Evolutionary conservation across 2,797 vertebrate species (phyloP).

Genomic region (Micrastur ruficollis): DNA sequence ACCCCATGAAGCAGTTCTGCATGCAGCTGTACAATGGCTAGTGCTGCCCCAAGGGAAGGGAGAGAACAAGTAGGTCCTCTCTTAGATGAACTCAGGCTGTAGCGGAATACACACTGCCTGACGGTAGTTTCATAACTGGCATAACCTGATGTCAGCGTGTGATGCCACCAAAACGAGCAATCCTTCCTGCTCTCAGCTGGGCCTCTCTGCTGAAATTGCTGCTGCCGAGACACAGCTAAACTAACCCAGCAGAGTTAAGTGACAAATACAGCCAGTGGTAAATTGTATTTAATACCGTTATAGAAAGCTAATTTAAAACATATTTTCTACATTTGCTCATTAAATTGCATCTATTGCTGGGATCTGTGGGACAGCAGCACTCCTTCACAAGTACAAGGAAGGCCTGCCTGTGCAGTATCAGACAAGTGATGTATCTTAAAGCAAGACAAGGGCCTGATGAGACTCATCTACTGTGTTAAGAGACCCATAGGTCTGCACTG

Average conservation of each 20-base stretch:
- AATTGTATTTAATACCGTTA: neutral
- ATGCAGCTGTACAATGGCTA: accelerated
- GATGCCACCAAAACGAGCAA: neutral
- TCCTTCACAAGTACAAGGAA: neutral
- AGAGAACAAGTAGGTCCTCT: accelerated
- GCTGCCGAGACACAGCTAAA: accelerated
- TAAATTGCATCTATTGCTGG: neutral
- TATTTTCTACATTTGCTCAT: neutral
- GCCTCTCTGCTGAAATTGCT: neutral
- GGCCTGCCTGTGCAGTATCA: neutral
- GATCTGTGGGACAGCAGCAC: neutral
- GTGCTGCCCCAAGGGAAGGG: accelerated
- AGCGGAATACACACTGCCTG: accelerated
- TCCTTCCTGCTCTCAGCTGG: neutral
- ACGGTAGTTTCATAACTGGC: no score
- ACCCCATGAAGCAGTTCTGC: neutral
- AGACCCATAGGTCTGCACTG: neutral
- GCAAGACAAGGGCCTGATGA: neutral
- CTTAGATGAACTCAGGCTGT: neutral
- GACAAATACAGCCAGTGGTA: neutral
- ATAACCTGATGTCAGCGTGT: no score
- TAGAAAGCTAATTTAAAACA: neutral
- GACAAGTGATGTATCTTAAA: neutral
- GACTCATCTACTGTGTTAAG: neutral
- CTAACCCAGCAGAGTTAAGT: neutral